Conservation (phyloP, 1,140 invertebrate genomes). For the Medauroidea extradentata region DNA sequence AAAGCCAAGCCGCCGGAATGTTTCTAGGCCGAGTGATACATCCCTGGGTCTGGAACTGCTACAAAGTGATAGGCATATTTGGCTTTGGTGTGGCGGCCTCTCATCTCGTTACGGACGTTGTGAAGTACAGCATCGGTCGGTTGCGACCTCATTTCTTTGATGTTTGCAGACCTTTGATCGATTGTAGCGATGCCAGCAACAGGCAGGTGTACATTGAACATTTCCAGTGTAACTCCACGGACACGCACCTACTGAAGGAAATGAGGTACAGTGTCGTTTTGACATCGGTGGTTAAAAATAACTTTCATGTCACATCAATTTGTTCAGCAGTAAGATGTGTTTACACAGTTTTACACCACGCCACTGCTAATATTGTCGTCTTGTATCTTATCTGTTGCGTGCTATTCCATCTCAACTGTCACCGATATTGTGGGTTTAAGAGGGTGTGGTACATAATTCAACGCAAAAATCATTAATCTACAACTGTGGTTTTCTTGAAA, state of each 20-base stretch:
- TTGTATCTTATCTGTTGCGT: too few relatives aligned
- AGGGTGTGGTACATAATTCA: too few relatives aligned
- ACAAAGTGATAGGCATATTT: slow-evolving; percentile 70
- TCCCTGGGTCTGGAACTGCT: slow-evolving; percentile 65
- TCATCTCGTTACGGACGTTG: slow-evolving; percentile 81
- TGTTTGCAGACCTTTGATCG: slow-evolving; percentile 60
- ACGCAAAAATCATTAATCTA: too few relatives aligned
- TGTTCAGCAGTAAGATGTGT: too few relatives aligned
- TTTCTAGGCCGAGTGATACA: slow-evolving; percentile 56
- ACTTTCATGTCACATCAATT: too few relatives aligned
- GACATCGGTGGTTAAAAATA: too few relatives aligned
- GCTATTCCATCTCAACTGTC: too few relatives aligned
- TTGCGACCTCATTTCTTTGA: slow-evolving; percentile 88
- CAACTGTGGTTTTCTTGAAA: too few relatives aligned
- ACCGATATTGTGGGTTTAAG: too few relatives aligned
- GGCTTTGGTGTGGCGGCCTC: slow-evolving; percentile 79
- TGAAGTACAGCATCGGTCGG: slow-evolving; percentile 87
- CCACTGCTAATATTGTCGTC: too few relatives aligned
- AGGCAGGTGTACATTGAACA: slow-evolving; percentile 58
- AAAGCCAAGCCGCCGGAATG: slow-evolving; percentile 40
- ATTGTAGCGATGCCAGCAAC: slow-evolving; percentile 52
- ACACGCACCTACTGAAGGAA: slow-evolving; percentile 60
- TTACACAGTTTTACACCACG: too few relatives aligned
- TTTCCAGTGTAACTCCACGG: slow-evolving; percentile 56
- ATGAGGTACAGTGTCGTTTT: slow-evolving; percentile 58